These are phyloP conservation scores for Cottoperca gobio DNA, from an alignment of 2,797 vertebrate genomes.

Conservation along the genomic window DNA sequence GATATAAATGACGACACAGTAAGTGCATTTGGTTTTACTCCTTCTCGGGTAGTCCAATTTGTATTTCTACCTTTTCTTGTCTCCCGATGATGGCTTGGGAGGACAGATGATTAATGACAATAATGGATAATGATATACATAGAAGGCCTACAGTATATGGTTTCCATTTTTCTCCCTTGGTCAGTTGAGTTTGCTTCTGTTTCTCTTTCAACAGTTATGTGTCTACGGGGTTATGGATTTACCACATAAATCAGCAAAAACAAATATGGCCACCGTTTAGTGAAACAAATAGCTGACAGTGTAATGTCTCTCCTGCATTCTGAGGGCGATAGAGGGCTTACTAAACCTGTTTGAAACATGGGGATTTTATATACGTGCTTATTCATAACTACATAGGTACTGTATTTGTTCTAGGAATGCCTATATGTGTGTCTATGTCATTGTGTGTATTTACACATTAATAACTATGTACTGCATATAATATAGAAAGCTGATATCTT, in stretches of 20 bases:
- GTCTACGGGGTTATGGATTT: neutral
- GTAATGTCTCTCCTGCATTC: neutral
- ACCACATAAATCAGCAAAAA: conserved; percentile 14
- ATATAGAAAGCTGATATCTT: neutral
- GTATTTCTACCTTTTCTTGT: conserved; percentile 33
- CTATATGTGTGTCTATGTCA: neutral
- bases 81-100: conserved; percentile 28
- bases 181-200: conserved; percentile 8
- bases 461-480: conserved; percentile 4
- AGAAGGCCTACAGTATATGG: neutral
- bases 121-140: neutral
- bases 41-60: conserved; percentile 37
- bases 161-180: conserved; percentile 19
- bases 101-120: conserved; percentile 44
- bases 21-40: conserved; percentile 24
- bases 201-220: neutral
- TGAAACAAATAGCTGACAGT: neutral
- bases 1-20: conserved; percentile 25
- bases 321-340: neutral
- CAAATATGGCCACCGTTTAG: neutral
- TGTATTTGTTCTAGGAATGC: neutral
- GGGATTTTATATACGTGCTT: neutral
- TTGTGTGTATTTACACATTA: conserved; percentile 9
- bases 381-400: neutral
- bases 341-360: neutral